phyloP scores from a whole-genome alignment of 2,888 invertebrate genomes.

The Drosophila histrio region DNA sequence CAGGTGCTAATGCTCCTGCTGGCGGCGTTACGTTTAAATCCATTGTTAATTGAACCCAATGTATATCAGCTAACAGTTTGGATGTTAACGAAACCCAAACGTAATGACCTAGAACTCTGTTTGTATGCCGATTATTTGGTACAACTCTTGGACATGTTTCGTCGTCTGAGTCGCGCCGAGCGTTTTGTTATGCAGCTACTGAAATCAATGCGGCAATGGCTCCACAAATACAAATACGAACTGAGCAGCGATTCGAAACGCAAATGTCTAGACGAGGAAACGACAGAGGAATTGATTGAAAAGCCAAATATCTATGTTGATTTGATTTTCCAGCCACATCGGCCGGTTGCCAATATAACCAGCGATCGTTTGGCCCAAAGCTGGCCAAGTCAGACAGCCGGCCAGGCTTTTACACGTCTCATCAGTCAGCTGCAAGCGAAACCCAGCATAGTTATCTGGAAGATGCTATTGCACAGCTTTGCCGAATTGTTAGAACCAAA shows the following conservation, averaged over 20 bases:
- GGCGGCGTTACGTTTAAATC: slow-evolving; percentile 80
- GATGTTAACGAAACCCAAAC: slow-evolving; percentile 74
- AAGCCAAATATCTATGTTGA: slow-evolving; percentile 5
- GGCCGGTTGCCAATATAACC: not conserved
- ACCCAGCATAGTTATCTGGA: slow-evolving; percentile 83
- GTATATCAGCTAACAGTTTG: slow-evolving; percentile 78
- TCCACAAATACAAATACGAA: slow-evolving; percentile 51
- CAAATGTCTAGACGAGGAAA: slow-evolving; percentile 1
- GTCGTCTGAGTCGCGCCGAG: slow-evolving; percentile 81
- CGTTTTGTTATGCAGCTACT: slow-evolving; percentile 80
- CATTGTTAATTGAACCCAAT: slow-evolving; percentile 78
- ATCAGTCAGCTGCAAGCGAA: slow-evolving; percentile 80
- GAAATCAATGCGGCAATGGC: slow-evolving; percentile 72
- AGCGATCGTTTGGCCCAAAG: slow-evolving; percentile 43
- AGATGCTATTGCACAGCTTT: slow-evolving; percentile 76
- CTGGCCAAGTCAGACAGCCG: slow-evolving; percentile 80
- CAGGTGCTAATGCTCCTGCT: slow-evolving; percentile 78
- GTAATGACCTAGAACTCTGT: slow-evolving; percentile 32
- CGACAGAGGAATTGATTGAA: not conserved
- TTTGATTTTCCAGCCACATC: not conserved
- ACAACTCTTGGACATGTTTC: slow-evolving; percentile 81
- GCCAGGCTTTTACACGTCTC: slow-evolving; percentile 78
- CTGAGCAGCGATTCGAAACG: slow-evolving; percentile 16
- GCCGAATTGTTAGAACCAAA: slow-evolving; percentile 61
- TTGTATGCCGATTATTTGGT: slow-evolving; percentile 79